These are phyloP conservation scores for Montipora capricornis DNA, from an alignment of 64 coral and sea anemone species.

Conservation along the genomic window DNA sequence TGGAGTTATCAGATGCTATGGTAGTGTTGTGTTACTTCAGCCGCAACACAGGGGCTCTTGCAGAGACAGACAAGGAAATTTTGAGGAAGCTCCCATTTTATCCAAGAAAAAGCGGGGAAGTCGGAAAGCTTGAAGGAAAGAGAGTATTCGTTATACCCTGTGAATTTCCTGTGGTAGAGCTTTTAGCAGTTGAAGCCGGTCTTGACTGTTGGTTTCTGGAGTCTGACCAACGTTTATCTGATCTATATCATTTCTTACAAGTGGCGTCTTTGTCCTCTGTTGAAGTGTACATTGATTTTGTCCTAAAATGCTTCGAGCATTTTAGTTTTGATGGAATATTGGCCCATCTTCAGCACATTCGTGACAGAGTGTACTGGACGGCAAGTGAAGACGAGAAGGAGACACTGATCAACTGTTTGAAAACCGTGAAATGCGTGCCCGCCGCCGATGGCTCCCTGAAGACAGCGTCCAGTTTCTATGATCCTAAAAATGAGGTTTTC, in stretches of 20 bases:
- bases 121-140: neutral
- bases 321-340: conserved; percentile 23
- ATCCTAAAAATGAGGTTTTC: conserved; percentile 47
- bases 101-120: neutral
- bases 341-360: conserved; percentile 27
- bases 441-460: neutral
- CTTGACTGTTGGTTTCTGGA: conserved; percentile 20
- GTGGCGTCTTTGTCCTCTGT: neutral
- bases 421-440: conserved; percentile 23
- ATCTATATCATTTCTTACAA: conserved; percentile 9
- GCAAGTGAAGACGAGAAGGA: neutral
- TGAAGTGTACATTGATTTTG: conserved; percentile 31
- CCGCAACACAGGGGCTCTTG: neutral
- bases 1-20: neutral
- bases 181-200: conserved; percentile 16
- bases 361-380: neutral
- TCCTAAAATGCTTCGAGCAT: conserved; percentile 39
- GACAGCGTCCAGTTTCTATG: conserved; percentile 37
- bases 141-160: conserved; percentile 7
- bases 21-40: conserved; percentile 21
- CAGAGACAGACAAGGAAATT: neutral
- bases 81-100: conserved; percentile 43
- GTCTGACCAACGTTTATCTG: neutral
- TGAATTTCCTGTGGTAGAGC: conserved; percentile 14
- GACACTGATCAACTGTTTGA: neutral